Percentiles rank a stretch among this genome's conserved stretches.
These are phyloP conservation scores for Phymastichus coffea DNA, from an alignment of 1,140 invertebrate genomes.

Conservation along the genomic window DNA sequence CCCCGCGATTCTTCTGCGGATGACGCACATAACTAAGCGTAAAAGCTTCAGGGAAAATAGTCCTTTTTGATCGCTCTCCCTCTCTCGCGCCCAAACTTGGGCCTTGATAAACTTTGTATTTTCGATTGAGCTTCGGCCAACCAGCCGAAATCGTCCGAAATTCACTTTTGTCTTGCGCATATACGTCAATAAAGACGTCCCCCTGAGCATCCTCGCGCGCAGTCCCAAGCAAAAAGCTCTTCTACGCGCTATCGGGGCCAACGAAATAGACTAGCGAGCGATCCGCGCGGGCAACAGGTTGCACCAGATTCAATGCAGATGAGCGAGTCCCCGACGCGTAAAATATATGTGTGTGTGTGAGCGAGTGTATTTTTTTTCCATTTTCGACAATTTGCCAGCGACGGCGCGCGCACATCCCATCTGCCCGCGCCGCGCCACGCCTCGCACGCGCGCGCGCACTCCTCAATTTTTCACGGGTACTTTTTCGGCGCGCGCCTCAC, in stretches of 20 bases:
- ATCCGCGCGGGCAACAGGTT: conserved; percentile 20
- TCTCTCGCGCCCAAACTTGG: background rate
- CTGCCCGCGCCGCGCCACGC: no score
- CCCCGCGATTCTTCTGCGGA: conserved; percentile 20
- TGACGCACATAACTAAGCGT: conserved; percentile 19
- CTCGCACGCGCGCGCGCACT: background rate
- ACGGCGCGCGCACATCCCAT: background rate
- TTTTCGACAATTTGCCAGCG: background rate
- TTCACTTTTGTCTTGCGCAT: no score
- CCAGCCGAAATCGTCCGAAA: no score
- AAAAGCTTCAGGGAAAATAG: conserved; percentile 7
- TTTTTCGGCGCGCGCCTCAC: no score
- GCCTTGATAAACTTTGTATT: background rate
- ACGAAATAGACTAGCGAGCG: conserved; percentile 14
- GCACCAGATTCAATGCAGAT: conserved; percentile 13
- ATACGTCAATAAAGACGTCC: no score
- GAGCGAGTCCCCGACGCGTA: conserved; percentile 6
- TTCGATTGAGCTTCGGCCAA: background rate
- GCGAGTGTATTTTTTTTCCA: background rate
- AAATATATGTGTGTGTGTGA: no score
- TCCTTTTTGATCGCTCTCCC: background rate
- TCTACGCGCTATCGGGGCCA: background rate
- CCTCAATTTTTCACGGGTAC: no score
- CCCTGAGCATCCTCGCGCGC: no score
- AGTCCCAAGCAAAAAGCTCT: no score